A percentile compares a stretch with the other conserved stretches of the same genome.
These are phyloP conservation scores for Rhinella marina DNA, from an alignment of 2,797 vertebrate genomes.

Conservation along the genomic window DNA sequence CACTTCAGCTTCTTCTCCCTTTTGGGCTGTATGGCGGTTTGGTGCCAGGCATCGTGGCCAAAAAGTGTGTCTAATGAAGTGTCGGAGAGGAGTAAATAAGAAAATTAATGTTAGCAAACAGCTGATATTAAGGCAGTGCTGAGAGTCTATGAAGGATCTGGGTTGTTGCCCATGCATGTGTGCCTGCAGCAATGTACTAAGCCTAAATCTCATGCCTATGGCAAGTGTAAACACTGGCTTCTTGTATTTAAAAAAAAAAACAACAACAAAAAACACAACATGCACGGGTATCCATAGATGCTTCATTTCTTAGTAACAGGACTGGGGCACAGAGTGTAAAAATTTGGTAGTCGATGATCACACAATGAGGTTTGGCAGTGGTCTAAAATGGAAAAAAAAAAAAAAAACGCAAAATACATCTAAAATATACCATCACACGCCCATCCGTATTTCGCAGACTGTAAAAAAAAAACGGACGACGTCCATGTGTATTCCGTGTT, in stretches of 20 bases:
- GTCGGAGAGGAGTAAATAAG: slow-evolving; percentile 56
- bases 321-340: neutral
- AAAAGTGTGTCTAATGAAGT: slow-evolving; percentile 58
- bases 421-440: neutral
- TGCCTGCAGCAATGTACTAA: slow-evolving; percentile 9
- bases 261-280: neutral
- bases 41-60: slow-evolving; percentile 50
- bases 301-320: neutral
- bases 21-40: slow-evolving; percentile 31
- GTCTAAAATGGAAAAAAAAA: too few species aligned
- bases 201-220: neutral
- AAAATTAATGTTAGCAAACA: slow-evolving; percentile 61
- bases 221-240: neutral
- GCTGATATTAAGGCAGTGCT: slow-evolving; percentile 43
- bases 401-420: neutral
- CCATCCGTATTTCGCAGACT: too few species aligned
- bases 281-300: neutral
- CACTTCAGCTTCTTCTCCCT: slow-evolving; percentile 48
- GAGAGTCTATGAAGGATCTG: slow-evolving; percentile 32
- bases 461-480: too few species aligned
- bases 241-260: too few species aligned
- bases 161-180: slow-evolving; percentile 18
- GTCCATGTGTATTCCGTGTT: too few species aligned
- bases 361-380: neutral
- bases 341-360: neutral